Evolutionary conservation across 2,888 invertebrate genomes (phyloP), one percentile per base, ranked within the genome.

Genomic region (Ornithoptera priamus): DNA sequence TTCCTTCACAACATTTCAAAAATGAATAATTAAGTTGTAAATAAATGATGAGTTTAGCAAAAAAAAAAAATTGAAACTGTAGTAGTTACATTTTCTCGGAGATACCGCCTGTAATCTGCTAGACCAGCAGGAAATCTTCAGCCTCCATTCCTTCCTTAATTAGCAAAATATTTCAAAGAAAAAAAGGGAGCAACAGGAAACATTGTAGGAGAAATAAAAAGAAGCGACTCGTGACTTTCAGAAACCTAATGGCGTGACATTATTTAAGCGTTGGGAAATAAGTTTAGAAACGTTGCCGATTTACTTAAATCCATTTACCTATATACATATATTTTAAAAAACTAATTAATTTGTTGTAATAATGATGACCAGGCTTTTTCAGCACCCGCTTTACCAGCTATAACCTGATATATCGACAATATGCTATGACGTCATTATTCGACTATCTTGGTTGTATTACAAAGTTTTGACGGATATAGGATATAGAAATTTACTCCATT

Each of bases 101-200:
- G 86, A 86, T 85, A 85, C 85, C 81, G 84, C 76, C 77, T 81
- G 86, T 89, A 89, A 88, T 88, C 89, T 89, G 86, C 88, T 86
- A 81, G 84, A 85, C 81, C 84, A 87, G 87, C 86, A 88, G 88
- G 87, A 89, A 89, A 88, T 89, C 88, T 88, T 87, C 85, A 86
- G 88, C 82, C 87, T 83, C 85, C 87, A 86, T 87, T 89, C 84
- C 83, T 88, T 88, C 86, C 88, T 89, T 90, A 90, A 90, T 89
- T 89, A 89, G 89, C 87, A 84, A 87, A 89, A 89, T 89, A 88
- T 89, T 88, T 88, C 85, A 87, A 80, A 81, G 76, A 80, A 81
- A 87, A 87, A 87, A 86, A 86, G 81, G 81, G 77, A 86, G 83
- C 85, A 88, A 85, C 88, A 87, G 86, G 85, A 86, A 88, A 80